These are phyloP conservation scores for Lobophora halterata DNA, from an alignment of 2,888 invertebrate genomes.

Conservation along the genomic window DNA sequence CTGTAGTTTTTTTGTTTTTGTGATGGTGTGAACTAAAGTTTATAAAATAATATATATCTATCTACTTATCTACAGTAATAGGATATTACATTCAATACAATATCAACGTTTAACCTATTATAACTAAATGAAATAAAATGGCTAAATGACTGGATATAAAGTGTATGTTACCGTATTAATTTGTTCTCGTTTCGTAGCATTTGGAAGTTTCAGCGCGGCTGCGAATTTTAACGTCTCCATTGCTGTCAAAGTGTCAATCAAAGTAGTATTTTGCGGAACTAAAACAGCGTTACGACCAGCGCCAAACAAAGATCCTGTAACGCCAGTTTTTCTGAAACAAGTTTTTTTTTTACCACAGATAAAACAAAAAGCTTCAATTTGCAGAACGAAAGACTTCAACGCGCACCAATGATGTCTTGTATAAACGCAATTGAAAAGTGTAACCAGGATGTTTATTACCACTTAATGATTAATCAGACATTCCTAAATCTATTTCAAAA, in stretches of 20 bases:
- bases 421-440: no score
- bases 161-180: conserved; percentile 44
- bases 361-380: neutral
- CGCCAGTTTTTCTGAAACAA: conserved; percentile 63
- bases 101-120: no score
- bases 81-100: no score
- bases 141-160: no score
- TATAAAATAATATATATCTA: no score
- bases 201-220: conserved; percentile 88
- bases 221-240: conserved; percentile 92
- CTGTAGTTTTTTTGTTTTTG: no score
- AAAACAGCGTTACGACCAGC: conserved; percentile 85
- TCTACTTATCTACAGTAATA: no score
- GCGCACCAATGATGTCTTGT: no score
- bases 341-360: neutral
- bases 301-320: conserved; percentile 84
- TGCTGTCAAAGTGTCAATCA: conserved; percentile 91
- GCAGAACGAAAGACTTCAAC: conserved; percentile 12
- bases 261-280: conserved; percentile 91
- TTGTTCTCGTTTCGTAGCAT: conserved; percentile 45
- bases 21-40: no score
- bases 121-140: no score
- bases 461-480: no score
- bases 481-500: no score
- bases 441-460: neutral